Evolutionary conservation across 2,797 vertebrate species (phyloP), one percentile per base, ranked within the genome.

Genomic region (Typhlichthys eigenmanni): DNA sequence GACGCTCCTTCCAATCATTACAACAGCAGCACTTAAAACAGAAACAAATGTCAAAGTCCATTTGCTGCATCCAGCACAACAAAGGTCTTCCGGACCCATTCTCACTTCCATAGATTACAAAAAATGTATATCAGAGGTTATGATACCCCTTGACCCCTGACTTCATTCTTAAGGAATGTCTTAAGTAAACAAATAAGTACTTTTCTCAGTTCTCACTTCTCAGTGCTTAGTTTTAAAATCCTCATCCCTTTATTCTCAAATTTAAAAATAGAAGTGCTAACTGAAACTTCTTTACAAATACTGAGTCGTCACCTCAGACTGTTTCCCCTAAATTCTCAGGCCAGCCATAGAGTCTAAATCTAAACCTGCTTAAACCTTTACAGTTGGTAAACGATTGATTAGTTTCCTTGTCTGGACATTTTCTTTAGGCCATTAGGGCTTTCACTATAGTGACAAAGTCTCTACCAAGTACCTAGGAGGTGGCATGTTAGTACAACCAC

Each of bases 51-150:
- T 70, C 68, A 79, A 83, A 78, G 74, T 89, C 78, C 65, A 62
- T 83, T 87, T 85, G 84, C 89, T 86, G 87, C 83, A 82, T 80
- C 84, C 85, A 78, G 85, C 80, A 76, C 84, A 88, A 83, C 73
- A 84, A 75, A 79, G 74, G 69, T 75, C 73, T 64, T 84, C 71
- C 82, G 71, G 74, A 53, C 69, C 57, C 61, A 71, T 60, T 75
- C 71, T 82, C 61, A 69, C 62, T 53, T 78, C 70, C 66, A 64
- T 61, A 48, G 51, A 56, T 56, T 69, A 66, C 53, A 70, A 76
- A 53, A 51, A 51, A 52, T 24, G 32, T 43, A 1, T 54, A 62
- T 56, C 71, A 71, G 69, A 68, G 66, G 68, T 61, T 55, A 59
- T 75, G 54, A 45, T 34, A 55, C 66, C 45, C 50, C 72, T 58